These are phyloP conservation scores for Incurvaria masculella DNA, from an alignment of 2,888 invertebrate species.

Conservation along the genomic window DNA sequence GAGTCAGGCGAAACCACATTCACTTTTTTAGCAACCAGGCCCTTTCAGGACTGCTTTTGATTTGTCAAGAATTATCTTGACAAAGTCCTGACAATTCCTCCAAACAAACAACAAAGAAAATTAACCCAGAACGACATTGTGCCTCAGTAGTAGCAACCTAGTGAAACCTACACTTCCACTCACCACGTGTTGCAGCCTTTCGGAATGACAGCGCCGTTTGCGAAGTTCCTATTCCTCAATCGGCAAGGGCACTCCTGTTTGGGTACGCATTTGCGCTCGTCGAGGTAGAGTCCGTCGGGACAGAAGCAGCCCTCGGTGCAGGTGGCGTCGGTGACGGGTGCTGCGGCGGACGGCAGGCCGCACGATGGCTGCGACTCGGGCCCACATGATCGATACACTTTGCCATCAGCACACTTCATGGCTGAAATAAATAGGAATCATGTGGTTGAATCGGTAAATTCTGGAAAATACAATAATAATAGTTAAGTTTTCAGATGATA, in stretches of 20 bases:
- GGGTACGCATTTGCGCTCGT: constrained; percentile 71
- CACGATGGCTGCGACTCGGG: constrained; percentile 71
- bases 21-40: no score
- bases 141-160: background rate
- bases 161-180: no score
- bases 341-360: constrained; percentile 42
- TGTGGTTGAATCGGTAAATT: no score
- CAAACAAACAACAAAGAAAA: no score
- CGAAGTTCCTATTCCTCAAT: constrained; percentile 68
- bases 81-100: no score
- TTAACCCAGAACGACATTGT: background rate
- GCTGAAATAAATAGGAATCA: no score
- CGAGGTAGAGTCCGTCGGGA: constrained; percentile 71
- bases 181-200: constrained; percentile 86
- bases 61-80: no score
- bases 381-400: constrained; percentile 76
- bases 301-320: constrained; percentile 92
- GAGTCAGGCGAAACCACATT: no score
- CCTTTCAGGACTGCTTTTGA: no score
- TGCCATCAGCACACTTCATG: constrained; percentile 70
- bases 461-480: constrained; percentile 3
- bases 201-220: constrained; percentile 65
- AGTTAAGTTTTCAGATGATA: no score
- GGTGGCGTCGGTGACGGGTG: constrained; percentile 31
- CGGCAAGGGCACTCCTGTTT: constrained; percentile 76